Evolutionary conservation across 2,797 vertebrate species (phyloP).

Genomic region (Danionella dracula): DNA sequence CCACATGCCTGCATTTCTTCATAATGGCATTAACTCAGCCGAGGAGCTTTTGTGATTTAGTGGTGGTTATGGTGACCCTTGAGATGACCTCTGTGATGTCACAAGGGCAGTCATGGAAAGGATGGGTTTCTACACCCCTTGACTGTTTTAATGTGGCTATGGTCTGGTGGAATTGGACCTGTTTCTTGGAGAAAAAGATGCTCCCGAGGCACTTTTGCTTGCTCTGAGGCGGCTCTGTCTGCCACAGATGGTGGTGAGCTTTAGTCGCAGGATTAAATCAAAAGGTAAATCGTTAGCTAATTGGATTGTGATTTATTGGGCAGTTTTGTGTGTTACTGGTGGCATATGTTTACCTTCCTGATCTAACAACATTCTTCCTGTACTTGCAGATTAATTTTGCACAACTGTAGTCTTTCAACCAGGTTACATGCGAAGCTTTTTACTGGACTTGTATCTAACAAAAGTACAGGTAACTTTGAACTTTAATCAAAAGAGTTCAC

Average conservation of each 20-base stretch:
- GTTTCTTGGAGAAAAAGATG: constrained; percentile 6
- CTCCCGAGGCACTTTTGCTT: constrained; percentile 39
- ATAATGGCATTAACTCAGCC: constrained; percentile 60
- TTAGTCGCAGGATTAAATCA: constrained; percentile 52
- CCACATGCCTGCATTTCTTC: constrained; percentile 40
- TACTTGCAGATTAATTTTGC: not conserved
- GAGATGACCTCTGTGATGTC: constrained; percentile 52
- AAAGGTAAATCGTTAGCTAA: constrained; percentile 54
- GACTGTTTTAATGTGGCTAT: constrained; percentile 38
- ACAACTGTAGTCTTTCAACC: too few relatives aligned
- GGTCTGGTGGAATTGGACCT: not conserved
- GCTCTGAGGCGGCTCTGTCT: constrained; percentile 34
- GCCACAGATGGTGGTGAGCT: constrained; percentile 53
- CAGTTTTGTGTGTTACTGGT: constrained; percentile 44
- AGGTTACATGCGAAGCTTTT: too few relatives aligned
- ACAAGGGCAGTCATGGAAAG: not conserved
- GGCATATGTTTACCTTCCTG: constrained; percentile 35
- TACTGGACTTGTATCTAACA: too few relatives aligned
- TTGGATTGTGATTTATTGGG: constrained; percentile 55
- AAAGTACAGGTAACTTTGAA: too few relatives aligned
- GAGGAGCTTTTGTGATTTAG: constrained; percentile 44
- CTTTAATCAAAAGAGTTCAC: too few relatives aligned
- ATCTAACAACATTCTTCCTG: constrained; percentile 5
- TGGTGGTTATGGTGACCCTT: constrained; percentile 46
- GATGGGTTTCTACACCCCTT: constrained; percentile 6